Evolutionary conservation across 2,797 vertebrate species (phyloP).

Genomic region (Loriculus beryllinus): DNA sequence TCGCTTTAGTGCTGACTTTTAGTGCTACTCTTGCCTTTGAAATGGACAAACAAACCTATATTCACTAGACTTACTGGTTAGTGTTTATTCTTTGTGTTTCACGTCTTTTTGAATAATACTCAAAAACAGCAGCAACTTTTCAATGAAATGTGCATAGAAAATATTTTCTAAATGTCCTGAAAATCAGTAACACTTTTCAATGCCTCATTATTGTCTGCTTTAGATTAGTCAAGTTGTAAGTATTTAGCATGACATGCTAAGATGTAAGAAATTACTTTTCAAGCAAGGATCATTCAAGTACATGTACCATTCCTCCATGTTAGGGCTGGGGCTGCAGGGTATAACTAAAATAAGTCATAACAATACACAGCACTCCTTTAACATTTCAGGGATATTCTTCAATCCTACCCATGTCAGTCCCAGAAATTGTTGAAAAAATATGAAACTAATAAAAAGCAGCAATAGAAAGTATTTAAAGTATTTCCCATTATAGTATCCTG

Average conservation of each 20-base stretch:
- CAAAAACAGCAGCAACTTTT: neutral
- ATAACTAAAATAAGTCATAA: neutral
- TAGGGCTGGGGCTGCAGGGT: neutral
- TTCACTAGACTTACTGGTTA: neutral
- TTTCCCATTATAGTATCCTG: neutral
- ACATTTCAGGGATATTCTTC: neutral
- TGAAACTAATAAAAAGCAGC: neutral
- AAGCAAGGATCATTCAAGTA: neutral
- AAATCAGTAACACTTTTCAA: neutral
- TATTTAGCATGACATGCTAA: neutral
- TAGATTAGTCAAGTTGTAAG: neutral
- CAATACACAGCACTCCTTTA: neutral
- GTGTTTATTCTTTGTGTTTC: neutral
- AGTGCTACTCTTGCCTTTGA: neutral
- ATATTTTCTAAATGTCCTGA: neutral
- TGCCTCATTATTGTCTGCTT: neutral
- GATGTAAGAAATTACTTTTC: neutral
- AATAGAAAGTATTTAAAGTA: constrained; percentile 4
- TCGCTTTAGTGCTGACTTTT: neutral
- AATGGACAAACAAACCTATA: neutral
- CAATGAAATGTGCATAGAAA: neutral
- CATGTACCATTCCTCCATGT: neutral
- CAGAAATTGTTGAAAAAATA: neutral
- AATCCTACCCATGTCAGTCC: neutral
- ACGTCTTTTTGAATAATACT: neutral